These are phyloP conservation scores for Coryphaenoides rupestris DNA, from an alignment of 2,113 vertebrate genomes.

Conservation along the genomic window DNA sequence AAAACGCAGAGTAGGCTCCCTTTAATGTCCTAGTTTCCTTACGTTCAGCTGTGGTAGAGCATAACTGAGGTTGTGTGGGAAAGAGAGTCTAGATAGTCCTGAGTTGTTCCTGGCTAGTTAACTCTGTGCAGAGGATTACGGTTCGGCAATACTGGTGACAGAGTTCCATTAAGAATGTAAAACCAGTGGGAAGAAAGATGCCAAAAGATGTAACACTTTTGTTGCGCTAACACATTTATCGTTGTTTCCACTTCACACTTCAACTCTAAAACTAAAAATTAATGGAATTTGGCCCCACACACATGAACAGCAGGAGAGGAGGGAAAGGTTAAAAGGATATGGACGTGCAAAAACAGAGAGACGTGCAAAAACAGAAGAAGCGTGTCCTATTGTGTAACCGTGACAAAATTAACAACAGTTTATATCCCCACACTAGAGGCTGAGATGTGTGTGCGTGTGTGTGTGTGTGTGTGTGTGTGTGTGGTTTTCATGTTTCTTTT, in stretches of 20 bases:
- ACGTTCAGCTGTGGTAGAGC: not conserved
- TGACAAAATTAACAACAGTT: no score
- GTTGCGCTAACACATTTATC: not conserved
- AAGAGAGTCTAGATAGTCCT: constrained; percentile 14
- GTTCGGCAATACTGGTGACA: not conserved
- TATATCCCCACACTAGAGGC: no score
- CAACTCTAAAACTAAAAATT: not conserved
- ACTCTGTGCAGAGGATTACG: not conserved
- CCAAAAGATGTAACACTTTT: not conserved
- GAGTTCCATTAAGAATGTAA: not conserved
- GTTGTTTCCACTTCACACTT: not conserved
- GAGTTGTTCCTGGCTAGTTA: constrained; percentile 29
- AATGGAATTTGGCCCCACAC: constrained; percentile 3
- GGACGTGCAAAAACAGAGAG: no score
- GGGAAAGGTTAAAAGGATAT: no score
- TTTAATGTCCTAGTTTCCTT: not conserved
- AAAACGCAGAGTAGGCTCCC: not conserved
- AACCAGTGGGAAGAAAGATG: not conserved
- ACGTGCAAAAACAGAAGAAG: no score
- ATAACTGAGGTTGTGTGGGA: not conserved
- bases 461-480: no score
- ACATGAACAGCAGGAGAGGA: constrained; percentile 7
- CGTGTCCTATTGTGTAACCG: no score
- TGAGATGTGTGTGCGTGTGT: no score
- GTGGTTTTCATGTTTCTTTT: no score